Base-by-base conservation (phyloP, 64 coral and sea anemone genomes). In the Trachythela sp. region DNA sequence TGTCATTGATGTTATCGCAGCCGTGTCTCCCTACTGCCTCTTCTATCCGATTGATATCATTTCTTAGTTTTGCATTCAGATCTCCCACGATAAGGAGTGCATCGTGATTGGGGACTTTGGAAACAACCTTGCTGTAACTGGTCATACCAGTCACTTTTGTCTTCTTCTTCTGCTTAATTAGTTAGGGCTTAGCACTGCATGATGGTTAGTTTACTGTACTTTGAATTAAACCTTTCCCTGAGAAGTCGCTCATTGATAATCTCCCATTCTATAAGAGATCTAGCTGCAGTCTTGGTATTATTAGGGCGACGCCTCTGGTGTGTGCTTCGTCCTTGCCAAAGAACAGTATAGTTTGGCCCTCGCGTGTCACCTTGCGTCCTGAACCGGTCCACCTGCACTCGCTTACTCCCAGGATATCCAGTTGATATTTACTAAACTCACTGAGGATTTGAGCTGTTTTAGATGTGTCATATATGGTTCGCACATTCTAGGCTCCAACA, bases 111-210 rank as follows among this genome's bases (percentile, higher is more conserved):
- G 87, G 87, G 87, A 43, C 70, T 30, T 40, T 0, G 0, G 67
- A 13, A 14, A 40, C 40, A 43, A 70, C 87, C 32, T n/a, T 40
- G 48, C 70, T 31, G 1, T 68, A 20, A 30, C 70, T 40, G 22
- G 60, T 70, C 14, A 40, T 70, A 30, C 38, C 64, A 11, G 32
- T 41, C 20, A 70, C 87, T 15, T 40, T 88, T 88, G 48, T 88
- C 87, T 8, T 88, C 87, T 88, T 88, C 40, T 76, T 3, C 64
- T 18, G 87, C 87, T 7, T 88, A 56, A 48, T 49, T 30, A 49
- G 87, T 88, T 9, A 60, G 40, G 48, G 60, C 87, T 33, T 48
- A 88, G 48, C 87, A 48, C 22, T n/a, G 70, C 13, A 88, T 39
- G 50, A 88, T 39, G 48, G 56, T 77, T 5, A 76, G 40, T 39